These are phyloP conservation scores for Spilarctia lutea DNA, from an alignment of 2,888 invertebrate species.

Conservation along the genomic window DNA sequence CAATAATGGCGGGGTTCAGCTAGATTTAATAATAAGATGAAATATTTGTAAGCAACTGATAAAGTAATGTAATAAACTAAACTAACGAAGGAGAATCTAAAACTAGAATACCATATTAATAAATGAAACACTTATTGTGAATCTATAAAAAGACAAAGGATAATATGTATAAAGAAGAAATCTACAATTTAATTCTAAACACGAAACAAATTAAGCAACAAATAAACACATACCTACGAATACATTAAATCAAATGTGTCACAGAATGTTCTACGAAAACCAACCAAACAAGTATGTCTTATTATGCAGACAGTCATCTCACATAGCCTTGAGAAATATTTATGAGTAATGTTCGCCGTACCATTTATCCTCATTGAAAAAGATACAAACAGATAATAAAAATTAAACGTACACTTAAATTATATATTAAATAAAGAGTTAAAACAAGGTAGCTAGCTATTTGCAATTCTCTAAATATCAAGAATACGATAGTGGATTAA, in stretches of 20 bases:
- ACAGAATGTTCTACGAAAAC: slow-evolving; percentile 60
- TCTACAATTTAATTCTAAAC: neutral
- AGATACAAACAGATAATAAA: slow-evolving; percentile 45
- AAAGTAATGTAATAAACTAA: too few relatives aligned
- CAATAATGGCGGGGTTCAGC: too few relatives aligned
- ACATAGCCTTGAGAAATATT: slow-evolving; percentile 68
- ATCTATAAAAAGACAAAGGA: neutral
- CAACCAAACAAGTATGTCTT: slow-evolving; percentile 54
- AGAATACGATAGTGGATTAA: neutral
- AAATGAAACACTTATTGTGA: neutral
- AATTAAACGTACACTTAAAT: slow-evolving; percentile 24
- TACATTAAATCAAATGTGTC: slow-evolving; percentile 48
- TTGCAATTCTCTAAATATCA: slow-evolving; percentile 10
- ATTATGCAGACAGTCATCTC: slow-evolving; percentile 59
- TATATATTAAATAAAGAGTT: slow-evolving; percentile 7
- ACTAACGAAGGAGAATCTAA: too few relatives aligned
- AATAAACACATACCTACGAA: slow-evolving; percentile 11
- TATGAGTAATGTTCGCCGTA: slow-evolving; percentile 64
- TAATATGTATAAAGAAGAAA: neutral
- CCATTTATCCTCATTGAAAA: slow-evolving; percentile 66
- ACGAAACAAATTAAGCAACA: slow-evolving; percentile 17
- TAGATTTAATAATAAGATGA: too few relatives aligned
- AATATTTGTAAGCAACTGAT: too few relatives aligned
- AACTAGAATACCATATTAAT: too few relatives aligned
- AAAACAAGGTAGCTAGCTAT: slow-evolving; percentile 1